Conservation (phyloP, 2,888 invertebrate species). For the Orchestes rusci region DNA sequence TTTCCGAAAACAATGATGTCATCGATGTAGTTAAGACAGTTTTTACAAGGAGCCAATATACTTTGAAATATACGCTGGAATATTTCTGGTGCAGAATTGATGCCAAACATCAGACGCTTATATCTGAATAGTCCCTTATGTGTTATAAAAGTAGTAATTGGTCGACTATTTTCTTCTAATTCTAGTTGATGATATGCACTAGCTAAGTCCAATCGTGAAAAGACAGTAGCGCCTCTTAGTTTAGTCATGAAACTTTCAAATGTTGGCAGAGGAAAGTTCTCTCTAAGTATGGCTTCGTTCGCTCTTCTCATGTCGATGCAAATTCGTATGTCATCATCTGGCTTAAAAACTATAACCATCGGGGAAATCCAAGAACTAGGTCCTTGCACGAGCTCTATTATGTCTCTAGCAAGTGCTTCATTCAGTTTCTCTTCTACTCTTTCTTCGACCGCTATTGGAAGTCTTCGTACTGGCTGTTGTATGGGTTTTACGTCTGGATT, state of each 20-base stretch:
- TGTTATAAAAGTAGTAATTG: slow-evolving; percentile 28
- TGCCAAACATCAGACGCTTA: slow-evolving; percentile 37
- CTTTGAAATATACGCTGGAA: slow-evolving; percentile 32
- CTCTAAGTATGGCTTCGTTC: slow-evolving; percentile 33
- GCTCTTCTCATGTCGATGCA: slow-evolving; percentile 37
- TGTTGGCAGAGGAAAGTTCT: slow-evolving; percentile 30
- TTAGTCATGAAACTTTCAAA: slow-evolving; percentile 29
- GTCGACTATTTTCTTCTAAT: slow-evolving; percentile 17
- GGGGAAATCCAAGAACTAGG: slow-evolving; percentile 36
- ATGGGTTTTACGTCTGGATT: slow-evolving; percentile 22
- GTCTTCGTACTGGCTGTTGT: slow-evolving; percentile 21
- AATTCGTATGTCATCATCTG: slow-evolving; percentile 30
- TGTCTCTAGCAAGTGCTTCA: slow-evolving; percentile 27
- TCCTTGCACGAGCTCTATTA: slow-evolving; percentile 34
- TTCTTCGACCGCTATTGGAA: slow-evolving; percentile 22
- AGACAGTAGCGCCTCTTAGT: slow-evolving; percentile 30
- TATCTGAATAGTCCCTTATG: slow-evolving; percentile 31
- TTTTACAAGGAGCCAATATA: slow-evolving; percentile 30
- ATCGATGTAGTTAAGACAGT: slow-evolving; percentile 31
- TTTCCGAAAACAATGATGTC: slow-evolving; percentile 32
- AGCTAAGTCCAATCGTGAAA: slow-evolving; percentile 26
- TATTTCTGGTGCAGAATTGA: slow-evolving; percentile 34
- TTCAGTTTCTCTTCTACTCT: slow-evolving; percentile 25
- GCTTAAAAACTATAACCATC: too few species aligned
- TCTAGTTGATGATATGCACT: slow-evolving; percentile 33